Base-by-base conservation (phyloP, 2,888 invertebrate species). In the Leptopterna dolabrata region DNA sequence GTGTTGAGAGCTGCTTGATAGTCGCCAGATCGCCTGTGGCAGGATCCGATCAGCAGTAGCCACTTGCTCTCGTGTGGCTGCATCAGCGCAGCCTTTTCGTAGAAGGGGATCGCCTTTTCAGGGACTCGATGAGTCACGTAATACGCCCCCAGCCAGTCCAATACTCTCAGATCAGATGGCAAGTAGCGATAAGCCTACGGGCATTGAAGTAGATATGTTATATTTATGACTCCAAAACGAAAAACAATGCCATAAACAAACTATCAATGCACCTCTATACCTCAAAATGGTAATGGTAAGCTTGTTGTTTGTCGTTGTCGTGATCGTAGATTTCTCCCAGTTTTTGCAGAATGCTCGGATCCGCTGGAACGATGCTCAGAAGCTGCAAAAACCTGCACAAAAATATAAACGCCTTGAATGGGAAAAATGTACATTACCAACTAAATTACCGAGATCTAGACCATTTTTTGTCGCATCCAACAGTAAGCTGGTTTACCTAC, bases 231-330 rank as follows among this genome's bases (percentile, higher is more conserved):
- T 36, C 24, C 2, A n/a, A n/a, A n/a, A n/a, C n/a, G n/a, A n/a
- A n/a, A n/a, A n/a, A n/a, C n/a, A n/a, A n/a, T n/a, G n/a, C n/a
- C n/a, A n/a, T n/a, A n/a, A n/a, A n/a, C n/a, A n/a, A n/a, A n/a
- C n/a, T n/a, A n/a, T n/a, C n/a, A n/a, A n/a, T n/a, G n/a, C n/a
- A n/a, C n/a, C n/a, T n/a, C n/a, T n/a, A n/a, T 92, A 96, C 96
- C 92, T 97, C 96, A 91, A 94, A 94, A 91, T 96, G 95, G 92
- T 95, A 96, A 91, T 96, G 96, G 92, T 96, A 96, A 0, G 97
- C 97, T 91, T 96, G 96, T 90, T 97, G 96, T 90, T 97, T 95
- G 92, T 99, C 99, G 1, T 97, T 98, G 91, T 96, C 95, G 88
- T 94, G 95, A 91, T 97, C 97, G 91, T 97, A 97, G 90, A 99